phyloP scores from a whole-genome alignment of 2,888 invertebrate genomes.

The Leptopilina drosophilae region DNA sequence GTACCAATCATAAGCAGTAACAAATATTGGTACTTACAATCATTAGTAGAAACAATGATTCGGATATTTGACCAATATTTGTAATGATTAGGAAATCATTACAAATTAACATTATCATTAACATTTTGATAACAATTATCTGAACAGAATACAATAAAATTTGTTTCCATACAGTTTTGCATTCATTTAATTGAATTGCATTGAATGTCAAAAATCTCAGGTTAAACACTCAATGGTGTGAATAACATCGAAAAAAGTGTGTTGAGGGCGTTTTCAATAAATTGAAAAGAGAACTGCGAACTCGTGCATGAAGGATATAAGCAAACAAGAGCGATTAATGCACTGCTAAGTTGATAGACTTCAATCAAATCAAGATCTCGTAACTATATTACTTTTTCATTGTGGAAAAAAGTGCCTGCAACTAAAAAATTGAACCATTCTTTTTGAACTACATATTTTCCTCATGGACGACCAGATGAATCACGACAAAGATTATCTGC shows the following conservation, averaged over 20 bases:
- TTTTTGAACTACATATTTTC: neutral
- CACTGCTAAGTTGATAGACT: neutral
- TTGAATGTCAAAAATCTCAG: too few relatives aligned
- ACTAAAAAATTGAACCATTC: neutral
- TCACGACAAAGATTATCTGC: slow-evolving; percentile 15
- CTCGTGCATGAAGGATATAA: slow-evolving; percentile 52
- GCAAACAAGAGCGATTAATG: slow-evolving; percentile 19
- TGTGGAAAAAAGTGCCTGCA: neutral
- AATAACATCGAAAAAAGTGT: neutral
- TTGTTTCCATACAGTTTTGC: too few relatives aligned
- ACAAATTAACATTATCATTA: too few relatives aligned
- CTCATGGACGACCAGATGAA: neutral
- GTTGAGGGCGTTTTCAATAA: slow-evolving; percentile 6
- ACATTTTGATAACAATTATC: too few relatives aligned
- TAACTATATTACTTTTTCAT: neutral
- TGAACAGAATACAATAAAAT: too few relatives aligned
- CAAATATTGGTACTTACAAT: too few relatives aligned
- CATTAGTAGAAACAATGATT: too few relatives aligned
- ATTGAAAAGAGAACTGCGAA: slow-evolving; percentile 43
- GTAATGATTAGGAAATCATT: too few relatives aligned
- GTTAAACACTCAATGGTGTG: too few relatives aligned
- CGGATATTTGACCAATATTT: too few relatives aligned
- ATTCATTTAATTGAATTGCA: too few relatives aligned
- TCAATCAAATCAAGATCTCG: neutral
- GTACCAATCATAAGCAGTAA: too few relatives aligned